Conservation (phyloP, 2,797 vertebrate species). For the Carduelis carduelis region DNA sequence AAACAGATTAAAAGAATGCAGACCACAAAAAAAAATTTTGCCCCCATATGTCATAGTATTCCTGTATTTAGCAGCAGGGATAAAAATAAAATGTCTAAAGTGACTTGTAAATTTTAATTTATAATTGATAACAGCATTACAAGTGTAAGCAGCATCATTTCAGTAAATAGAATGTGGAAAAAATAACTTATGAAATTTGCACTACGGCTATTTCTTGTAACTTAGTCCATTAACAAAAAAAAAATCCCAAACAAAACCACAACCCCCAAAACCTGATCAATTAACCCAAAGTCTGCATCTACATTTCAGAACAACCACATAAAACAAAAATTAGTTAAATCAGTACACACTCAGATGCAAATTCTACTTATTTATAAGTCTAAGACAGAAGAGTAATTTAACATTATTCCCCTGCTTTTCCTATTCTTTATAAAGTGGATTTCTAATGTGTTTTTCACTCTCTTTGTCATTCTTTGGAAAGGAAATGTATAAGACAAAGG, state of each 20-base stretch:
- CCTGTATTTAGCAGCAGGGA: background rate
- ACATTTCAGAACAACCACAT: background rate
- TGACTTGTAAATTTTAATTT: background rate
- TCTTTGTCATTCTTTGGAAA: background rate
- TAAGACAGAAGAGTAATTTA: background rate
- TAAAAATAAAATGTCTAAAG: background rate
- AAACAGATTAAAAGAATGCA: background rate
- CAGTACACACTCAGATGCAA: background rate
- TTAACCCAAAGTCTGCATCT: background rate
- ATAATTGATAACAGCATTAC: background rate
- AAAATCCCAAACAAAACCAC: background rate
- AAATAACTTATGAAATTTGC: background rate
- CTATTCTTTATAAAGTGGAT: background rate
- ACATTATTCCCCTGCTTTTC: background rate
- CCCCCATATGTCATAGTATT: background rate
- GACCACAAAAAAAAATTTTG: background rate
- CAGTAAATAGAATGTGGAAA: background rate
- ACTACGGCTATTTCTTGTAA: background rate
- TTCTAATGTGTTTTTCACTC: background rate
- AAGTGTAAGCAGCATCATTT: background rate
- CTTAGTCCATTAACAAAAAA: background rate
- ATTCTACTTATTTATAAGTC: background rate
- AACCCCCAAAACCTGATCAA: background rate
- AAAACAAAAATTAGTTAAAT: background rate
- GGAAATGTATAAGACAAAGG: constrained; percentile 15